A percentile compares a stretch with the other conserved stretches of the same genome.
Evolutionary conservation across 2,797 vertebrate genomes (phyloP).

Genomic region (Nasua narica): DNA sequence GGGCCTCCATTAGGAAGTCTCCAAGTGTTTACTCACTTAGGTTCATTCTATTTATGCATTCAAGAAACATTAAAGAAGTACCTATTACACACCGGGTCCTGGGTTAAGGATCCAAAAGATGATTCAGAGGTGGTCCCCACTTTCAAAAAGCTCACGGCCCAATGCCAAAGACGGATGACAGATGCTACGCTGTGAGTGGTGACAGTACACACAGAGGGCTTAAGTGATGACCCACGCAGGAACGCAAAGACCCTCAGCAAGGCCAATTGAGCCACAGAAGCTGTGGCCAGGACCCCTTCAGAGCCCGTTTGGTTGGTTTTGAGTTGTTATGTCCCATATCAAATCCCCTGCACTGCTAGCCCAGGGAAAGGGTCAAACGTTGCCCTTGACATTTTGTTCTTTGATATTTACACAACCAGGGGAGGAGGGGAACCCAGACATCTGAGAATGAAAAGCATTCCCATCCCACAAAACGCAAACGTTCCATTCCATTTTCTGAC

Average conservation of each 20-base stretch:
- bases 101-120: neutral
- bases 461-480: neutral
- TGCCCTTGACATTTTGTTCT: conserved; percentile 11
- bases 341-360: neutral
- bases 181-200: rapidly evolving
- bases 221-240: rapidly evolving
- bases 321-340: neutral
- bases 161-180: neutral
- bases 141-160: neutral
- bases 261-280: neutral
- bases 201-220: neutral
- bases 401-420: neutral
- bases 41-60: neutral
- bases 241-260: neutral
- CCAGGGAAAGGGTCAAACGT: conserved; percentile 3
- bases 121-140: neutral
- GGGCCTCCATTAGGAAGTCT: neutral
- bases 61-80: neutral
- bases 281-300: neutral
- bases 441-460: conserved; percentile 27
- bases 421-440: neutral
- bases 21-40: neutral
- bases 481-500: neutral
- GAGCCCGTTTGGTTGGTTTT: conserved; percentile 32
- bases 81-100: neutral